These are phyloP conservation scores for Rhopalosiphum padi DNA, from an alignment of 1,140 invertebrate genomes.

Conservation along the genomic window DNA sequence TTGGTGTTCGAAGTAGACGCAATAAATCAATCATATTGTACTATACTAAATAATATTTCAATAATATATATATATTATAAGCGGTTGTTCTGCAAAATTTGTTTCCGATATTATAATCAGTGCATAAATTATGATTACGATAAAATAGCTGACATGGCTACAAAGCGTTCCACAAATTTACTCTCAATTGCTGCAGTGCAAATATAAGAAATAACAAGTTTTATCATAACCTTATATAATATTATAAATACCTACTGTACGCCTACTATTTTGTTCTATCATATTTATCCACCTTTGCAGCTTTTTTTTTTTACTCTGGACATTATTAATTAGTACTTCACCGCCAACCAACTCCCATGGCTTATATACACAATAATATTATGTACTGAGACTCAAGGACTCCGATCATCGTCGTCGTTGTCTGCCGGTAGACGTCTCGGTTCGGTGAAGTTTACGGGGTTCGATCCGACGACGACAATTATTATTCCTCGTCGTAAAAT, in stretches of 20 bases:
- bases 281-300: neutral
- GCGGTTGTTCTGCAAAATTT: neutral
- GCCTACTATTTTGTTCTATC: neutral
- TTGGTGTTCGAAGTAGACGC: neutral
- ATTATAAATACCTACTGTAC: too few species aligned
- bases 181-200: too few species aligned
- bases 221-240: too few species aligned
- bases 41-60: neutral
- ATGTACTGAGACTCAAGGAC: neutral
- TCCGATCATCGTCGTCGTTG: neutral
- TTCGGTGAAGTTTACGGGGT: neutral
- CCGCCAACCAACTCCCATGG: neutral
- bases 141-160: too few species aligned
- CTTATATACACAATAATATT: neutral
- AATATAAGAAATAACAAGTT: too few species aligned
- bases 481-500: neutral
- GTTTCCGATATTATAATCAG: neutral
- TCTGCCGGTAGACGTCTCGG: neutral
- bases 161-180: too few species aligned
- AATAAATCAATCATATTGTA: neutral
- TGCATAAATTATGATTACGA: neutral
- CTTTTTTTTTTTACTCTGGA: neutral
- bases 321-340: constrained; percentile 1
- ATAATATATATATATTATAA: neutral
- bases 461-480: neutral